A percentile compares a stretch with the other conserved stretches of the same genome.
phyloP scores from a whole-genome alignment of 37 sponge, comb jelly and placozoan genomes.

The Ephydatia muelleri region DNA sequence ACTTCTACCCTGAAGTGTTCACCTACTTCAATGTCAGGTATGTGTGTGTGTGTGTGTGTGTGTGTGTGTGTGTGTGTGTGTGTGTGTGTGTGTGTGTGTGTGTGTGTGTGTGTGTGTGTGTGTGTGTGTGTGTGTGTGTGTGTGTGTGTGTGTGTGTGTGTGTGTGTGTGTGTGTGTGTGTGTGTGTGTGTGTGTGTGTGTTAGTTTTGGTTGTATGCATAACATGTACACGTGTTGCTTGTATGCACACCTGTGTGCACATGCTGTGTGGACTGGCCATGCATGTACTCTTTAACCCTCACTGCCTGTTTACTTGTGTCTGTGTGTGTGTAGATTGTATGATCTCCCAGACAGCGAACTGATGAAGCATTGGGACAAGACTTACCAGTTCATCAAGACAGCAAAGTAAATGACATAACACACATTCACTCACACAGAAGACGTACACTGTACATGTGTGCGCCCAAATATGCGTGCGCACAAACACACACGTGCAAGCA shows the following conservation, averaged over 20 bases:
- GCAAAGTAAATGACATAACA: conserved; percentile 71
- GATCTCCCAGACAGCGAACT: conserved; percentile 88
- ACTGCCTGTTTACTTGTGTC: too few species aligned
- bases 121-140: conserved; percentile 6
- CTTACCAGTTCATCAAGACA: conserved; percentile 91
- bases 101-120: conserved; percentile 6
- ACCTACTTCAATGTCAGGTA: conserved; percentile 92
- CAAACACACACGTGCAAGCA: too few species aligned
- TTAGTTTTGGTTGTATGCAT: too few species aligned
- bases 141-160: conserved; percentile 18
- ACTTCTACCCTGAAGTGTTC: conserved; percentile 91
- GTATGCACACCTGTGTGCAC: neutral
- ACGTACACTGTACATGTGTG: too few species aligned
- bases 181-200: conserved; percentile 3
- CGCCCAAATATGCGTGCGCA: too few species aligned
- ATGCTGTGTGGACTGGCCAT: conserved; percentile 2
- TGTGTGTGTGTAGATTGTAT: conserved; percentile 67
- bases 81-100: neutral
- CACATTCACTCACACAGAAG: neutral
- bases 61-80: neutral
- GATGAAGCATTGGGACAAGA: conserved; percentile 95
- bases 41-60: neutral
- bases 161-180: conserved; percentile 14
- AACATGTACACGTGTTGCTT: too few species aligned
- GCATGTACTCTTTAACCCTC: neutral